A percentile compares a stretch with the other conserved stretches of the same genome.
phyloP scores from a whole-genome alignment of 2,797 vertebrate species.

The Hirundo rustica region DNA sequence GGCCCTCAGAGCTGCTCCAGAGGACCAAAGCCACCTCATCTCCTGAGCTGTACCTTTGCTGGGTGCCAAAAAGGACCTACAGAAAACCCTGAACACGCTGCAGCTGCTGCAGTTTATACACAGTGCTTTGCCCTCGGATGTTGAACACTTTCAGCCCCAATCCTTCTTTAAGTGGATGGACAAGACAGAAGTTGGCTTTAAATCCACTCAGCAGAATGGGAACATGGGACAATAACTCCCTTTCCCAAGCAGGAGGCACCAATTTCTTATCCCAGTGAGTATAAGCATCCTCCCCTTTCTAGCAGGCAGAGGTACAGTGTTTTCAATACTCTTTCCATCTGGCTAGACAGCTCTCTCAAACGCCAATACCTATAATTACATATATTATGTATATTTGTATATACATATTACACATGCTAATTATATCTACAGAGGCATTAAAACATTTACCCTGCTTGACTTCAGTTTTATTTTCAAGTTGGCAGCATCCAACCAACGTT shows the following conservation, averaged over 20 bases:
- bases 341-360: neutral
- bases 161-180: neutral
- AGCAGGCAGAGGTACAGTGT: neutral
- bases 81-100: neutral
- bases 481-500: neutral
- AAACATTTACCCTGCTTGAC: neutral
- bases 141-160: neutral
- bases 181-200: neutral
- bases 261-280: neutral
- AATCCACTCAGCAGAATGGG: neutral
- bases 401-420: neutral
- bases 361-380: conserved; percentile 29
- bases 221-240: neutral
- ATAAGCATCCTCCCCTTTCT: neutral
- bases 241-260: neutral
- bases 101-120: neutral
- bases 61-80: neutral
- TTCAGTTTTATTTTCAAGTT: conserved; percentile 32
- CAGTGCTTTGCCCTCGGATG: neutral
- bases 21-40: neutral
- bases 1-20: neutral
- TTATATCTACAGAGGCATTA: conserved; percentile 34
- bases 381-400: conserved; percentile 11
- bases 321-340: neutral
- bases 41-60: neutral